Evolutionary conservation across 2,797 vertebrate species (phyloP).

Genomic region (Neoniphon sammara): DNA sequence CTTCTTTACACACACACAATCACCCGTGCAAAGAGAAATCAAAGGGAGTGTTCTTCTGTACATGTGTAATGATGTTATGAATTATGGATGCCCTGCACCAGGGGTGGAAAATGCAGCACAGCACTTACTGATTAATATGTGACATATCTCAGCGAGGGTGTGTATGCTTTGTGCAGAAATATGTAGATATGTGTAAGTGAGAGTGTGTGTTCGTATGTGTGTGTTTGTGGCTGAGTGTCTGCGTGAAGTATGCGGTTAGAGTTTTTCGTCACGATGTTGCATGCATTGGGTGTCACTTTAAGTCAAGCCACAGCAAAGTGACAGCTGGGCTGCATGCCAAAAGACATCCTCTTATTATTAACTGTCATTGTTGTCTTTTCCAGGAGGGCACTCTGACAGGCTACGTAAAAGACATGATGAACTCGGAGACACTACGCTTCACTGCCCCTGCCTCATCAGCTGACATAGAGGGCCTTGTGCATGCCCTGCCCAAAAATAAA

Average conservation of each 20-base stretch:
- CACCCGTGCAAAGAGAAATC: constrained; percentile 41
- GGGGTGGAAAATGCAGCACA: constrained; percentile 56
- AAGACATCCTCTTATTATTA: constrained; percentile 67
- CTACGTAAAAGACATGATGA: constrained; percentile 56
- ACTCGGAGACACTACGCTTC: constrained; percentile 38
- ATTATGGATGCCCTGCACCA: constrained; percentile 76
- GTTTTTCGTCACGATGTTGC: constrained; percentile 37
- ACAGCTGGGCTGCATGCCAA: constrained; percentile 61
- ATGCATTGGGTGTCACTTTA: constrained; percentile 42
- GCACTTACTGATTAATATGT: constrained; percentile 57
- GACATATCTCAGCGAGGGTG: constrained; percentile 27
- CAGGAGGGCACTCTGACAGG: constrained; percentile 53
- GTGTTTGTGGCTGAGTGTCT: not conserved
- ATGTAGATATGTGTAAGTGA: not conserved
- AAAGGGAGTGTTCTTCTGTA: constrained; percentile 53
- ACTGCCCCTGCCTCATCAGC: constrained; percentile 24
- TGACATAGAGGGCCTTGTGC: constrained; percentile 18
- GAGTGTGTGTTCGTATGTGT: not conserved
- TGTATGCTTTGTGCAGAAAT: not conserved
- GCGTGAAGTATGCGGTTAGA: not conserved
- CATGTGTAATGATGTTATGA: constrained; percentile 70
- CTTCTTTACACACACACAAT: constrained; percentile 8
- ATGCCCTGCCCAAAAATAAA: not conserved
- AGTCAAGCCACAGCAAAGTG: constrained; percentile 54
- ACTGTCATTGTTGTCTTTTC: constrained; percentile 64